phyloP scores from a whole-genome alignment of 1,140 invertebrate species.

The Onthophagus taurus region DNA sequence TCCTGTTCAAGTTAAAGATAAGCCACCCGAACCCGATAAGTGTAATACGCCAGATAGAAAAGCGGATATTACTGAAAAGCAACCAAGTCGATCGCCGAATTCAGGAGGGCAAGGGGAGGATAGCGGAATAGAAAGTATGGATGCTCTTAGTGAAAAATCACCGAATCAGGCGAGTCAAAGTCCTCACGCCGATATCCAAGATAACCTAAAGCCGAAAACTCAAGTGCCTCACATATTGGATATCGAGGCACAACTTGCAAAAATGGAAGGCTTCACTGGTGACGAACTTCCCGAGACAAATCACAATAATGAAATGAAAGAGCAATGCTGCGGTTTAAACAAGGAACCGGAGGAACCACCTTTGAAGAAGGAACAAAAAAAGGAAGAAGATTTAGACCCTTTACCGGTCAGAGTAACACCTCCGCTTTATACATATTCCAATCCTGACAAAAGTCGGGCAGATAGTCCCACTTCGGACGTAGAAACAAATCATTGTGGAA shows the following conservation, averaged over 20 bases:
- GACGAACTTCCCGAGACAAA: slow-evolving; percentile 38
- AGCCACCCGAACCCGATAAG: slow-evolving; percentile 33
- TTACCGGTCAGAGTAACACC: slow-evolving; percentile 60
- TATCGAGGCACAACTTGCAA: slow-evolving; percentile 54
- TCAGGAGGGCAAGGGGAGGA: slow-evolving; percentile 62
- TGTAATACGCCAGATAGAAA: slow-evolving; percentile 30
- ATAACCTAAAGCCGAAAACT: slow-evolving; percentile 25
- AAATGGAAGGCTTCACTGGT: slow-evolving; percentile 50
- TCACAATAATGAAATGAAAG: slow-evolving; percentile 21
- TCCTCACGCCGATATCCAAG: slow-evolving; percentile 37
- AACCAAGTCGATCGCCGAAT: slow-evolving; percentile 29
- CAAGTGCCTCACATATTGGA: slow-evolving; percentile 48
- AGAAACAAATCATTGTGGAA: slow-evolving; percentile 23
- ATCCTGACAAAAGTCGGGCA: slow-evolving; percentile 49
- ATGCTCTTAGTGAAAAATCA: slow-evolving; percentile 83
- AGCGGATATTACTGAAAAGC: slow-evolving; percentile 26
- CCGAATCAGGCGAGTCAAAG: slow-evolving; percentile 70
- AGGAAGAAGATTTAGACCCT: slow-evolving; percentile 46
- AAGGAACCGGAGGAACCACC: slow-evolving; percentile 18
- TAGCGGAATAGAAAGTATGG: slow-evolving; percentile 88
- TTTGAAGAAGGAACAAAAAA: slow-evolving; percentile 25
- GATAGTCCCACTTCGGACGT: slow-evolving; percentile 21
- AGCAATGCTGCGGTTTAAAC: slow-evolving; percentile 31
- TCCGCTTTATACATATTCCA: slow-evolving; percentile 66
- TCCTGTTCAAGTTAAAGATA: slow-evolving; percentile 24